Evolutionary conservation across 2,113 vertebrate species (phyloP).

Genomic region (Scytalopus superciliaris): DNA sequence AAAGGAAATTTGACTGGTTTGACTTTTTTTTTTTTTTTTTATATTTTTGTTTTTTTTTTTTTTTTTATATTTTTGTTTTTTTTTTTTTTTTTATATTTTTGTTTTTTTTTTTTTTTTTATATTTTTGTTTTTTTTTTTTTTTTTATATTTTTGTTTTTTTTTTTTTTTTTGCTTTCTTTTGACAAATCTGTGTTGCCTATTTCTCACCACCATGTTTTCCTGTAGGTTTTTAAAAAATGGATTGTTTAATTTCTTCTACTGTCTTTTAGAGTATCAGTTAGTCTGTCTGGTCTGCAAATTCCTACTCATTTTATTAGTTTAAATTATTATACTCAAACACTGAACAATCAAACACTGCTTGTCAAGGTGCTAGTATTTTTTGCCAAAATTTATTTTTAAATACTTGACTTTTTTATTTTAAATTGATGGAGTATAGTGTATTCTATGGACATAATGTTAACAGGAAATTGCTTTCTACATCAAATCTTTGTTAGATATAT

Average conservation of each 20-base stretch:
- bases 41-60: neutral
- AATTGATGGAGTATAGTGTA: neutral
- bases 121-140: neutral
- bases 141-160: neutral
- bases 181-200: neutral
- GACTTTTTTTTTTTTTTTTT: neutral
- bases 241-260: neutral
- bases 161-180: neutral
- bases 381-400: neutral
- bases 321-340: neutral
- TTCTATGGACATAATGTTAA: neutral
- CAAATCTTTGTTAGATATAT: neutral
- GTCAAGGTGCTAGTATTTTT: neutral
- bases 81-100: neutral
- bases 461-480: neutral
- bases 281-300: neutral
- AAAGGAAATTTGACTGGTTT: neutral
- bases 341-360: neutral
- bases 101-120: neutral
- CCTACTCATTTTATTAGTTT: neutral
- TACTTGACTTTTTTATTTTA: neutral
- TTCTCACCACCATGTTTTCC: neutral
- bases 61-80: neutral
- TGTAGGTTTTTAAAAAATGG: neutral
- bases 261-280: neutral